Conservation (phyloP, 1,140 invertebrate genomes). For the Bombus balteatus region DNA sequence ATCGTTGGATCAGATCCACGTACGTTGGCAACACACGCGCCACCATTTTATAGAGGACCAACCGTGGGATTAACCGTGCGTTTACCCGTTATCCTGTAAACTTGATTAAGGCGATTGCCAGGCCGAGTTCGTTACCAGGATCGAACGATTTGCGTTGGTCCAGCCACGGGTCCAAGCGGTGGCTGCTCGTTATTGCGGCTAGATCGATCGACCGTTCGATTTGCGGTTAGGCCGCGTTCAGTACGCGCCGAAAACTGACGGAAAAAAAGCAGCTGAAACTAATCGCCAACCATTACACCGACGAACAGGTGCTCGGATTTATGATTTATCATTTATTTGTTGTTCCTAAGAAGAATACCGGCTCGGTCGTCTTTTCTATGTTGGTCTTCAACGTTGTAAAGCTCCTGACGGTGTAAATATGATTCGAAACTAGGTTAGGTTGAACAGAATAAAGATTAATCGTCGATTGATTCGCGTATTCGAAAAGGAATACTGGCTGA, state of each 20-base stretch:
- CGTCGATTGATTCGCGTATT: too few relatives aligned
- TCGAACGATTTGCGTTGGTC: slow-evolving; percentile 63
- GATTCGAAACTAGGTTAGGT: too few relatives aligned
- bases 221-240: background rate
- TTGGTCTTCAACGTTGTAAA: too few relatives aligned
- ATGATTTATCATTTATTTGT: too few relatives aligned
- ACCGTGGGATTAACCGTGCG: slow-evolving; percentile 56
- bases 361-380: background rate
- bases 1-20: too few relatives aligned
- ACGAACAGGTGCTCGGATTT: background rate
- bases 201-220: slow-evolving; percentile 37
- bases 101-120: slow-evolving; percentile 65
- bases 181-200: slow-evolving; percentile 39
- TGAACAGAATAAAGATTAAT: too few relatives aligned
- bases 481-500: too few relatives aligned
- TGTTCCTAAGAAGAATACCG: background rate
- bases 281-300: background rate
- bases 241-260: background rate
- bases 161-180: background rate
- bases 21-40: background rate
- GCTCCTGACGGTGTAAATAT: too few relatives aligned
- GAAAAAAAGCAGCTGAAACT: slow-evolving; percentile 1
- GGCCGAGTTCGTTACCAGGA: slow-evolving; percentile 53
- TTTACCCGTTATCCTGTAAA: slow-evolving; percentile 65
- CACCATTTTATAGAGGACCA: slow-evolving; percentile 37